These are phyloP conservation scores for Anomalospiza imberbis DNA, from an alignment of 2,797 vertebrate species.

Conservation along the genomic window DNA sequence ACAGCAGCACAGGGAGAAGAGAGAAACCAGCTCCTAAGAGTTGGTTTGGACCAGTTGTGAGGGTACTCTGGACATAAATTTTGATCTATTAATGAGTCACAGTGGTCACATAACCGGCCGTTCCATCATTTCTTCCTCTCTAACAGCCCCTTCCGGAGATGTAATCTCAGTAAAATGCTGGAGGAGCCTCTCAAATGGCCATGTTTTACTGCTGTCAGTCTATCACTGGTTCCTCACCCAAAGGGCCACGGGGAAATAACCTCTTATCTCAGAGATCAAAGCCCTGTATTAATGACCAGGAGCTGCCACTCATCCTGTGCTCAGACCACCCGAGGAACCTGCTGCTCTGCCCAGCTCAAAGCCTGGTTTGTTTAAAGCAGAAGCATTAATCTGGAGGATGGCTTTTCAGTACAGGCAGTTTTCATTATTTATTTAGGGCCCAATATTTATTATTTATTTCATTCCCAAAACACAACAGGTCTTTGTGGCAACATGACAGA, in stretches of 20 bases:
- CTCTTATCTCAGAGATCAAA: constrained; percentile 39
- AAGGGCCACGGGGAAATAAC: background rate
- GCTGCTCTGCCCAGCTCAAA: background rate
- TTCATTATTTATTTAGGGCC: background rate
- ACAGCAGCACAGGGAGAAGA: background rate
- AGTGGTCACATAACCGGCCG: background rate
- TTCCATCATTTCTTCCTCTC: constrained; percentile 24
- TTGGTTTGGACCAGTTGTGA: background rate
- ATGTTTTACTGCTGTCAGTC: constrained; percentile 50
- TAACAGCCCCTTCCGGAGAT: constrained; percentile 46
- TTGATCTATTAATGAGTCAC: constrained; percentile 61
- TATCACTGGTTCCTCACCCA: background rate
- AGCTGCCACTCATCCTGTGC: background rate
- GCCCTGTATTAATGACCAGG: background rate
- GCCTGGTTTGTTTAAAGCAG: background rate
- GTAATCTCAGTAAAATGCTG: constrained; percentile 54
- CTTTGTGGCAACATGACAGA: background rate
- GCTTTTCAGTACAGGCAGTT: background rate
- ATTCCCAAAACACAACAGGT: background rate
- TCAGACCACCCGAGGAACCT: background rate
- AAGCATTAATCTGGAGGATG: background rate
- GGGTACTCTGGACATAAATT: constrained; percentile 50
- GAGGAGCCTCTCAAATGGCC: constrained; percentile 32
- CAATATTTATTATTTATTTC: constrained; percentile 15
- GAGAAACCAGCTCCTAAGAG: constrained; percentile 16